phyloP scores from a whole-genome alignment of 2,113 vertebrate genomes.

The Paracyprichromis sp. region DNA sequence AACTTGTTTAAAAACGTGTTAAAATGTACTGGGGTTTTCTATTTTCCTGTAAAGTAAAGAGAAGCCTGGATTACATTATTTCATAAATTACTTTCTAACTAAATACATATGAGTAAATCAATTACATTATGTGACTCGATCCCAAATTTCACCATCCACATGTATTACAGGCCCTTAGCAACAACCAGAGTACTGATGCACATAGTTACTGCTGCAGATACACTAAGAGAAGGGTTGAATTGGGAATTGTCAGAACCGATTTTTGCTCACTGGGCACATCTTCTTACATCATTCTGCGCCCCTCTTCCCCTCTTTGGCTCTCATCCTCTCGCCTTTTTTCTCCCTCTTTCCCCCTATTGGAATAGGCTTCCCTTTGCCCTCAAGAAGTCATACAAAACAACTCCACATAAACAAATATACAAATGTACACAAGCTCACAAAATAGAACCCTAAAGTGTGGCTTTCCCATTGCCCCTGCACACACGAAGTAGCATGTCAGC shows the following conservation, averaged over 20 bases:
- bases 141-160: neutral
- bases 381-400: slow-evolving; percentile 12
- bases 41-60: neutral
- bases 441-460: slow-evolving; percentile 39
- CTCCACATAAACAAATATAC: neutral
- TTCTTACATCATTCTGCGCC: slow-evolving; percentile 29
- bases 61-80: neutral
- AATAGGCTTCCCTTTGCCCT: slow-evolving; percentile 13
- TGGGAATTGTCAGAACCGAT: neutral
- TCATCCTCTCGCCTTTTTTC: neutral
- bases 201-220: neutral
- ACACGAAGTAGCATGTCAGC: slow-evolving; percentile 49
- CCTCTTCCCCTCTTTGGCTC: neutral
- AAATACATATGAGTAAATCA: neutral
- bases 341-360: neutral
- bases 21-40: neutral
- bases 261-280: slow-evolving; percentile 38
- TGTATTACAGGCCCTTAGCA: neutral
- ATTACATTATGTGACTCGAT: neutral
- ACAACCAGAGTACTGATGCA: neutral
- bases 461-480: slow-evolving; percentile 54
- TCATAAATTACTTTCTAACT: neutral
- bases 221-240: neutral
- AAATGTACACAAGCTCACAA: neutral
- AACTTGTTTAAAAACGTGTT: neutral